These are phyloP conservation scores for Hoplias malabaricus DNA, from an alignment of 2,113 vertebrate genomes.

Conservation along the genomic window DNA sequence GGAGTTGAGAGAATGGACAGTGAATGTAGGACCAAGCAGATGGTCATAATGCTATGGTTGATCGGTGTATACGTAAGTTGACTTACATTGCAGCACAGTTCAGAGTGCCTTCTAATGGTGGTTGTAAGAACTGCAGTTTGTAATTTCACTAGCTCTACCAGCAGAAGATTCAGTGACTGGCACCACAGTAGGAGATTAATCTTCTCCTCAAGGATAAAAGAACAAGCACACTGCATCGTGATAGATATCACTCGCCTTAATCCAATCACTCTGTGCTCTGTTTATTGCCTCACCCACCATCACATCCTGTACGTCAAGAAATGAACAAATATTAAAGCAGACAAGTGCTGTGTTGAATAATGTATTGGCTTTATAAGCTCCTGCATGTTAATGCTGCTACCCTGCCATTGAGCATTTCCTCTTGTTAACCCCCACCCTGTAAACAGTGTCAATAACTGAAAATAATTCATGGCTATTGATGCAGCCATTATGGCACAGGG, in stretches of 20 bases:
- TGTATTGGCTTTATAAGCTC: conserved; percentile 12
- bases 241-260: conserved; percentile 40
- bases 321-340: conserved; percentile 36
- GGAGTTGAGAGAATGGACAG: no score
- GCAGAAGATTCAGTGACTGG: not conserved
- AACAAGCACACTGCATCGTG: conserved; percentile 28
- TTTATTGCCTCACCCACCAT: conserved; percentile 1
- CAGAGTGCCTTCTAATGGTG: conserved; percentile 45
- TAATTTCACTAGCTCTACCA: not conserved
- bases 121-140: not conserved
- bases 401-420: conserved; percentile 13
- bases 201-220: conserved; percentile 28
- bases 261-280: conserved; percentile 27
- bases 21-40: no score
- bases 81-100: not conserved
- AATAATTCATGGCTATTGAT: conserved; percentile 29
- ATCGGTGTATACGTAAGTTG: no score
- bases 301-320: conserved; percentile 22
- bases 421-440: not conserved
- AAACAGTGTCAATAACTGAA: conserved; percentile 18
- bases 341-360: conserved; percentile 36
- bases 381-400: conserved; percentile 42
- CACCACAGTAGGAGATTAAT: not conserved
- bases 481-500: not conserved
- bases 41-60: no score